Base-by-base conservation (phyloP, 2,797 vertebrate genomes). In the Poeciliopsis turneri region DNA sequence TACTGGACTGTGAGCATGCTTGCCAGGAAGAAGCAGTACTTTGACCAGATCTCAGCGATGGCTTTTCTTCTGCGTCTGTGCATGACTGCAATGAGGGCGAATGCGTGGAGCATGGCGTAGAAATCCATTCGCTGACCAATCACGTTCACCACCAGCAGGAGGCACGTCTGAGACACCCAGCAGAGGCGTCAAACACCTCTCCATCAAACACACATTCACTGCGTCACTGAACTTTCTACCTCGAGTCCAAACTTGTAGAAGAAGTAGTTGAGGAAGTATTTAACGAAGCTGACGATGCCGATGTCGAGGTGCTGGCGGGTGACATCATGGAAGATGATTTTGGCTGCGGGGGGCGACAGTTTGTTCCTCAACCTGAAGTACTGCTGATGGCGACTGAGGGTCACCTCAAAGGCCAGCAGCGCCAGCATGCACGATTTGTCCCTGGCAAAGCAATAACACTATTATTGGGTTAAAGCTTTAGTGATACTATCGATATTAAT, bases 231-330 rank as follows among this genome's bases (percentile, higher is more conserved):
- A 33, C 0, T 49, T 74, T 69, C 78, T 83, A 97, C 97, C 97
- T 99, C 98, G 72, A 99, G 95, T 49, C 98, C 98, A 91, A 99
- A 99, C 88, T 99, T 99, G 94, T 99, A 99, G 95, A 99, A 99
- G 94, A 97, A 99, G 90, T 99, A 99, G 92, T 99, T 99, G 90
- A 99, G 93, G 88, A 99, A 99, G 91, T 99, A 99, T 92, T 99
- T 99, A 93, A 96, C 91, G 93, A 97, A 99, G 84, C 92, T 96
- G 84, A 98, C 33, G 78, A 99, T 95, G 80, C 98, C 97, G 13
- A 97, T 95, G 93, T 99, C 98, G 80, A 99, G 94, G 90, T 99
- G 98, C 74, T 97, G 96, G 78, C 97, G 96, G 11, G 98, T 99
- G 88, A 97, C 96, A 72, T 97, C 96, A 51, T 99, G 98, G 93